Conservation (phyloP, 1,140 invertebrate species). For the Drosophila sechellia region DNA sequence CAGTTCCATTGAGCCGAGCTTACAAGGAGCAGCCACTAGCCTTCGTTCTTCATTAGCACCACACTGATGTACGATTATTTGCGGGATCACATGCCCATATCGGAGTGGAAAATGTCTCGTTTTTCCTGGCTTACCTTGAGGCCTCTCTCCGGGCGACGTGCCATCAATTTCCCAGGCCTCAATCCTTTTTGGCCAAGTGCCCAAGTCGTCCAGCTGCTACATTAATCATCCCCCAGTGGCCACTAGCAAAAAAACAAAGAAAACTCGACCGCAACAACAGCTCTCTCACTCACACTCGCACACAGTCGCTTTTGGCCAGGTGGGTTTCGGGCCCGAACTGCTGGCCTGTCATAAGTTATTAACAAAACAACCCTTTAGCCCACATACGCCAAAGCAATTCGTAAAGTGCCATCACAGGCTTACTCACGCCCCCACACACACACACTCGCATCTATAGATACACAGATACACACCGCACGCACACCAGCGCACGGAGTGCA, state of each 20-base stretch:
- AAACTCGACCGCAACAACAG: conserved; percentile 35
- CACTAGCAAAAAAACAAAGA: conserved; percentile 2
- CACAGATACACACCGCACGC: conserved; percentile 14
- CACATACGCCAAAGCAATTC: conserved; percentile 68
- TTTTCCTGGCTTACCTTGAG: conserved; percentile 33
- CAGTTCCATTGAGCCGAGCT: not conserved
- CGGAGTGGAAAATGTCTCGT: conserved; percentile 10
- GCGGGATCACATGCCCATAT: conserved; percentile 24
- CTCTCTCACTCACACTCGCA: conserved; percentile 23
- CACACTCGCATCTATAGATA: conserved; percentile 11
- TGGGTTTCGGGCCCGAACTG: conserved; percentile 7
- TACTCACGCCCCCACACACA: conserved; percentile 26
- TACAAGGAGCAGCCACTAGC: not conserved
- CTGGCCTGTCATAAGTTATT: conserved; percentile 77
- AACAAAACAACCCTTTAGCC: conserved; percentile 67
- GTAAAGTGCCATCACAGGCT: conserved; percentile 61
- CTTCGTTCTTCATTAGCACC: conserved; percentile 36
- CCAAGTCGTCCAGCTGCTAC: conserved; percentile 58
- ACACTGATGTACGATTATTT: conserved; percentile 21
- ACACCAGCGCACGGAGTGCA: conserved; percentile 7
- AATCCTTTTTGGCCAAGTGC: conserved; percentile 68
- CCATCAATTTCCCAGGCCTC: conserved; percentile 50
- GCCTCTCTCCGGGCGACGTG: conserved; percentile 6
- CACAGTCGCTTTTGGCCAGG: conserved; percentile 18
- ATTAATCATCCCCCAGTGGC: conserved; percentile 68